Percentiles rank a stretch among this genome's conserved stretches.
Conservation (phyloP, 1,140 invertebrate species). For the Drosophila gunungcola region DNA sequence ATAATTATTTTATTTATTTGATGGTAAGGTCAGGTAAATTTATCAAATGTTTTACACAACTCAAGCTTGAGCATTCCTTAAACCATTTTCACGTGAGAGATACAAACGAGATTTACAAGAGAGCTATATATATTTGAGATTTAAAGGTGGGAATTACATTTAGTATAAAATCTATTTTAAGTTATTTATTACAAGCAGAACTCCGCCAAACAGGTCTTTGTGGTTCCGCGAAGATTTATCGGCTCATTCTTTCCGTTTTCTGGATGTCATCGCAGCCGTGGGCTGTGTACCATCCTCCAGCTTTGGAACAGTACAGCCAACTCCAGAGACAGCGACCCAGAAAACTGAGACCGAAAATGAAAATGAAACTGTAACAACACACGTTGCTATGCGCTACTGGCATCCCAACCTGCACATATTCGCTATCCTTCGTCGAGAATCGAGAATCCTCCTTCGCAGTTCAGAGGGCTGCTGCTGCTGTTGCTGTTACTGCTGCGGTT, state of each 20-base stretch:
- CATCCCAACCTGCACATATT: conserved; percentile 18
- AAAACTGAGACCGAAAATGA: conserved; percentile 1
- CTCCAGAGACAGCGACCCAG: background rate
- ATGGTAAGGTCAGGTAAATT: no score
- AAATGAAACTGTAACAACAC: conserved; percentile 12
- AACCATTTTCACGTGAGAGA: no score
- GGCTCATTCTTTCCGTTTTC: conserved; percentile 5
- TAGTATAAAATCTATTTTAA: background rate
- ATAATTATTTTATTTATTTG: no score
- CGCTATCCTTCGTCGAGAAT: conserved; percentile 13
- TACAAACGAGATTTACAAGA: background rate
- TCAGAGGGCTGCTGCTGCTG: conserved; percentile 15
- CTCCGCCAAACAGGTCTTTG: conserved; percentile 19
- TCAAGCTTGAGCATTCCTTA: no score
- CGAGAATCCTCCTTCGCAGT: conserved; percentile 9
- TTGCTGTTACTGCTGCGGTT: conserved; percentile 8
- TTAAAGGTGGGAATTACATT: background rate
- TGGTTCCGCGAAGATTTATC: conserved; percentile 17
- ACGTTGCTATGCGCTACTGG: conserved; percentile 28
- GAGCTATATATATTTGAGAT: background rate
- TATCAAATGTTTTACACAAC: no score
- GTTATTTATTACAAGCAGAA: conserved; percentile 2
- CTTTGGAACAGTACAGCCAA: conserved; percentile 7
- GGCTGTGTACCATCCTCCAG: background rate
- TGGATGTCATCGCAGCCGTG: conserved; percentile 2